A percentile compares a stretch with the other conserved stretches of the same genome.
Conservation (phyloP, 2,888 invertebrate genomes). For the Ryuthela nishihirai region DNA sequence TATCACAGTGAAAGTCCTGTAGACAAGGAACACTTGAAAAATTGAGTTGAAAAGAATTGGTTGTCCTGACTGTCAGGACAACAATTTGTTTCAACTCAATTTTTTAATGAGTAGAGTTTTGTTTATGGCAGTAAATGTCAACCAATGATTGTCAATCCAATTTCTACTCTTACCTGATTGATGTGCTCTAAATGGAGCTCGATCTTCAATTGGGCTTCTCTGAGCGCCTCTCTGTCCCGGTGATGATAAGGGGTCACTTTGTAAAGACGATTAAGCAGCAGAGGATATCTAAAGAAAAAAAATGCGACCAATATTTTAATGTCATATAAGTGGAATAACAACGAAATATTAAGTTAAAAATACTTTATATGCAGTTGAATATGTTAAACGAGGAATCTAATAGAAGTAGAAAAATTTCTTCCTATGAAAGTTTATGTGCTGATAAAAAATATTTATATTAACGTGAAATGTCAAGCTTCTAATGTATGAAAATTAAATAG, state of each 20-base stretch:
- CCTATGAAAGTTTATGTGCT: no score
- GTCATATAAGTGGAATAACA: not conserved
- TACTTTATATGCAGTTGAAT: not conserved
- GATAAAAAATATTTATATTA: no score
- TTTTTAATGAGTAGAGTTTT: no score
- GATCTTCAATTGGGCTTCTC: conserved; percentile 85
- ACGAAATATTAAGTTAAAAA: not conserved
- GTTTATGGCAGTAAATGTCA: no score
- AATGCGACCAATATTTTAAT: not conserved
- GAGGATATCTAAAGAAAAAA: conserved; percentile 64
- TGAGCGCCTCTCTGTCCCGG: conserved; percentile 70
- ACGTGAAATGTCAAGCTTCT: no score
- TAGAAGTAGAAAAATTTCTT: not conserved
- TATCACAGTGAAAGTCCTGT: no score
- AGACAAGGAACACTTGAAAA: no score
- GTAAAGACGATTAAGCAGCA: conserved; percentile 80
- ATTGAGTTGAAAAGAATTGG: no score
- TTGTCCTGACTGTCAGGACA: no score
- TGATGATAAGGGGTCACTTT: conserved; percentile 85
- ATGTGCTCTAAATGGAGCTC: conserved; percentile 91
- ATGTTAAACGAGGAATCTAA: not conserved
- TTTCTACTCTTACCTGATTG: conserved; percentile 70
- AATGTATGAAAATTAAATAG: no score
- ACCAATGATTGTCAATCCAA: no score
- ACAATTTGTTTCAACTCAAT: no score